Evolutionary conservation across 2,888 invertebrate genomes (phyloP), one percentile per base, ranked within the genome.

Genomic region (Mellilla xanthometata): DNA sequence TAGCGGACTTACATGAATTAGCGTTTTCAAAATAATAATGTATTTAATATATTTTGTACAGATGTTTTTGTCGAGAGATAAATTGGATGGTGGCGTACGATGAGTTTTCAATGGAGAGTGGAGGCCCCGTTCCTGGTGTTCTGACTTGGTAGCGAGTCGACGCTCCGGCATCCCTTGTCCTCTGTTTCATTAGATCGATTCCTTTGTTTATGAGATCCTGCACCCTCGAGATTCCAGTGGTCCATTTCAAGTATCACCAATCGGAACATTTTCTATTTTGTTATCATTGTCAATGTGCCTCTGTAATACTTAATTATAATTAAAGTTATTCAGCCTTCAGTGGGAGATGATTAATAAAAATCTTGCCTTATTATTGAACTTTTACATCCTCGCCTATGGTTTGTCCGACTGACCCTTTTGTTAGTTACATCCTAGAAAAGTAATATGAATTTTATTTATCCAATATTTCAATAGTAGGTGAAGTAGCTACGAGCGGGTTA

Each of bases 41-140:
- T 89, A 88, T 89, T 88, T 88, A 87, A 89, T 90, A 90, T 90
- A 90, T 90, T 90, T 90, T 90, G 90, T 90, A 90, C 89, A 87
- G 90, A 89, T 87, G 87, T 88, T 89, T 89, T 90, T 90, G 89
- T 88, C 88, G 81, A 88, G 88, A 90, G 88, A 90, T 90, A 90
- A 90, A 90, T 89, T 90, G 88, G 86, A 87, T 89, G 88, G 81
- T 89, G 90, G 90, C 87, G 90, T 83, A 87, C 75, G 70, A 77
- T 89, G 89, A 80, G 80, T 90, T 90, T 90, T 90, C 81, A 86
- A 79, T 89, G 79, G 73, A 75, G 79, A 79, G 81, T 73, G 77
- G 83, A 80, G 81, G 71, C 80, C 85, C 83, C 68, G 72, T 70
- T 68, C 76, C 79, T 64, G 74, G 76, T 4, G 19, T n/a, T 19